phyloP scores from a whole-genome alignment of 1,140 invertebrate genomes.

The Chionoecetes opilio region DNA sequence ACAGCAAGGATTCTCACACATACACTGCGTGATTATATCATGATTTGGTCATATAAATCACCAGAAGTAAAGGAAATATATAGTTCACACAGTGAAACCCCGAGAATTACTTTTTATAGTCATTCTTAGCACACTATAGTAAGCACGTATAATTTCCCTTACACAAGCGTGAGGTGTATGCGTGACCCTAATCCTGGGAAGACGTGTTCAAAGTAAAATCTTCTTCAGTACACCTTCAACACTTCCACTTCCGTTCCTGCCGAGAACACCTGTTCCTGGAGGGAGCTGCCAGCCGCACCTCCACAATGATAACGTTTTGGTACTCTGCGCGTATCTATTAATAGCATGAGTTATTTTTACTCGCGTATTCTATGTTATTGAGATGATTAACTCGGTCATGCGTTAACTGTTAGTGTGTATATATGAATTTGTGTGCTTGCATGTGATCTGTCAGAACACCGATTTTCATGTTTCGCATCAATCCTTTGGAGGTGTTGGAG shows the following conservation, averaged over 20 bases:
- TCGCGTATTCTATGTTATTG: background rate
- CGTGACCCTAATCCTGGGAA: background rate
- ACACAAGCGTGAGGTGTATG: background rate
- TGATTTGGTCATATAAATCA: no score
- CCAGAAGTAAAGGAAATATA: no score
- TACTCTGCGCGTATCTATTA: background rate
- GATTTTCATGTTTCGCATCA: background rate
- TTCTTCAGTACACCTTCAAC: slow-evolving; percentile 14
- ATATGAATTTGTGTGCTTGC: background rate
- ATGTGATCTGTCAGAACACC: background rate
- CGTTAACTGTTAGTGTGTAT: background rate
- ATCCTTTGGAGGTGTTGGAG: background rate
- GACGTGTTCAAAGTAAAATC: background rate
- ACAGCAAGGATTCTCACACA: no score
- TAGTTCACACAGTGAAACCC: no score
- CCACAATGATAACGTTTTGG: background rate
- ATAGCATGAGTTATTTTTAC: slow-evolving; percentile 8
- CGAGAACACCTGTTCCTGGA: slow-evolving; percentile 50
- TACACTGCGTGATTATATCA: no score
- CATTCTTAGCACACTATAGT: background rate
- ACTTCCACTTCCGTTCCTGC: slow-evolving; percentile 35
- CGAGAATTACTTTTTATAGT: background rate
- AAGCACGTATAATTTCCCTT: background rate
- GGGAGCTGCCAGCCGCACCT: slow-evolving; percentile 17
- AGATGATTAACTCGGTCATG: background rate